phyloP scores from a whole-genome alignment of 2,113 vertebrate species.

The Rhinichthys klamathensis region DNA sequence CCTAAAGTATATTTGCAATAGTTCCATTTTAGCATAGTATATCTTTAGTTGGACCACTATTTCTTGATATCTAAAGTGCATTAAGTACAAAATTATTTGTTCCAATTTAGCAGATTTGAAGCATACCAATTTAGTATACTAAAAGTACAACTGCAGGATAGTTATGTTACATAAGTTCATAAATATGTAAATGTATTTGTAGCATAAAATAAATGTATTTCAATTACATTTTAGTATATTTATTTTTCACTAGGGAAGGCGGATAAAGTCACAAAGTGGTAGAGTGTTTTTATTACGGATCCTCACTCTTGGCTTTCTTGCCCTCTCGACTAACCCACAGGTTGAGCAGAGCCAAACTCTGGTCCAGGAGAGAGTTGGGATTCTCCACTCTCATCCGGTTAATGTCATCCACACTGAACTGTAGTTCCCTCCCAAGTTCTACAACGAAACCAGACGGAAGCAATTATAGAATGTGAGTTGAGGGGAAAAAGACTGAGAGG shows the following conservation, averaged over 20 bases:
- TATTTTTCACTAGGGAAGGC: not conserved
- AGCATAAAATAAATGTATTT: no score
- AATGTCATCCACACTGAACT: conserved; percentile 94
- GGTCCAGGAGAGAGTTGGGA: conserved; percentile 94
- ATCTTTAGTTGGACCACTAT: no score
- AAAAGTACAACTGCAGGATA: no score
- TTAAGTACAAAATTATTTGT: no score
- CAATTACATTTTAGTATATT: no score
- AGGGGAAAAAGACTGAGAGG: not conserved
- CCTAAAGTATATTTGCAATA: no score
- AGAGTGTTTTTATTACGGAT: not conserved
- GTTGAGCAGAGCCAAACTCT: conserved; percentile 89
- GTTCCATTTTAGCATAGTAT: no score
- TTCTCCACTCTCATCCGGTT: conserved; percentile 96
- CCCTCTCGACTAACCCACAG: conserved; percentile 90
- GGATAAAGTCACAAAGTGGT: not conserved
- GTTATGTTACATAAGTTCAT: no score
- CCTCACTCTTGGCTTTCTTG: conserved; percentile 88
- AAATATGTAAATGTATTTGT: no score
- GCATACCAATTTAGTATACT: no score
- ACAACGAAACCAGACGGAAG: conserved; percentile 36
- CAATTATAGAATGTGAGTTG: not conserved
- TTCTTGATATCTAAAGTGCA: no score
- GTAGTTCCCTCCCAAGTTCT: conserved; percentile 95
- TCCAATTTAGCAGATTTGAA: no score